phyloP scores from a whole-genome alignment of 2,888 invertebrate species.

The Oligia fasciuncula region DNA sequence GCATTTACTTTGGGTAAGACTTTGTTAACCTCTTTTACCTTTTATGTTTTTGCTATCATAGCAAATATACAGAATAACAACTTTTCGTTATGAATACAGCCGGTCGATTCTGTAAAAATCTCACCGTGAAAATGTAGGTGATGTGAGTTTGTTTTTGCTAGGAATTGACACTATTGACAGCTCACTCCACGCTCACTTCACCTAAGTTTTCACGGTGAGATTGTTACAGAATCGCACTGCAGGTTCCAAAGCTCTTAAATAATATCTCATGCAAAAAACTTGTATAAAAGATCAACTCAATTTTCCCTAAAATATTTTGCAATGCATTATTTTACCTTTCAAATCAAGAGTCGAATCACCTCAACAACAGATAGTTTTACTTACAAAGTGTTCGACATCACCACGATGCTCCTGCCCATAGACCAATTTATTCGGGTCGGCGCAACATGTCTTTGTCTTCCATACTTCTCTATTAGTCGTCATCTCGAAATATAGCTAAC shows the following conservation, averaged over 20 bases:
- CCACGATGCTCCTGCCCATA: too few relatives aligned
- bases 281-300: not conserved
- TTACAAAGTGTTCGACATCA: not conserved
- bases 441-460: not conserved
- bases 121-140: too few relatives aligned
- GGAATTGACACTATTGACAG: too few relatives aligned
- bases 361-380: not conserved
- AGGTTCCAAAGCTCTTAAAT: too few relatives aligned
- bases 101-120: too few relatives aligned
- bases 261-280: not conserved
- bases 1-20: slow-evolving; percentile 92
- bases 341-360: not conserved
- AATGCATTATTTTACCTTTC: not conserved
- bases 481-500: not conserved
- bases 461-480: not conserved
- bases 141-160: too few relatives aligned
- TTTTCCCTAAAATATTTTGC: not conserved
- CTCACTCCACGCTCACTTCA: too few relatives aligned
- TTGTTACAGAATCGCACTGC: too few relatives aligned
- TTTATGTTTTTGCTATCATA: not conserved
- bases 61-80: not conserved
- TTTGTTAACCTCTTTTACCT: not conserved
- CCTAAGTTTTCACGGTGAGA: too few relatives aligned
- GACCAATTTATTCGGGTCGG: not conserved
- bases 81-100: not conserved